Base-by-base conservation (phyloP, 2,888 invertebrate genomes). In the Sinhomidia bicolor region DNA sequence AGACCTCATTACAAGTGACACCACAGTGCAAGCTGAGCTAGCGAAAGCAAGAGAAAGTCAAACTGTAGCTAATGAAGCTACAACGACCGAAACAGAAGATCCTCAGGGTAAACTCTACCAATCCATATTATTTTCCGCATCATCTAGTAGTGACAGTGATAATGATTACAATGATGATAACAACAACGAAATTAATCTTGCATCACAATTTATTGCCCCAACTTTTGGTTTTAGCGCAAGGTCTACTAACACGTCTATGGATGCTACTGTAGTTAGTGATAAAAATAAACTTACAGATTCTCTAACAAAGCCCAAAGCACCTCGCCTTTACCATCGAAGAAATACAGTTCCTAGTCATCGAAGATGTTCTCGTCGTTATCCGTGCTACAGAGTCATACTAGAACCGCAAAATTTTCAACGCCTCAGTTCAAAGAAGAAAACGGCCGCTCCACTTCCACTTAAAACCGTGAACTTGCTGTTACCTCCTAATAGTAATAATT, bases 381-480 rank as follows among this genome's bases (percentile, higher is more conserved):
- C 91, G 7, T 91, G 90, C 81, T 90, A 90, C 54, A 78, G 90
- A 76, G 81, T 91, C 51, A 74, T 87, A 17, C 62, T 91, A 36
- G 89, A 90, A 71, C 89, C 90, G 51, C 85, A 88, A 26, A 32
- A 41, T 17, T 85, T 47, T 76, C 79, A 81, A 41, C 62, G 76
- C 10, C 47, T 51, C 26, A 62, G 26, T 20, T 74, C 65, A 4
- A 71, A 84, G 14, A 89, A 84, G 82, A 85, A 76, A 81, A 71
- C 68, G 17, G 71, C 82, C 12, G 36, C 90, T 12, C 82, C 90
- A 17, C 78, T 91, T 23, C 90, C 90, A 9, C 17, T 91, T 62
- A 90, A 90, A 57, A 90, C 89, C 10, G 76, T 91, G 23, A 90
- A 91, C 80, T 54, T 91, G 26, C 80, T 80, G 17, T 23, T 86